These are phyloP conservation scores for Vulpes vulpes DNA, from an alignment of 2,113 vertebrate species.

Conservation along the genomic window DNA sequence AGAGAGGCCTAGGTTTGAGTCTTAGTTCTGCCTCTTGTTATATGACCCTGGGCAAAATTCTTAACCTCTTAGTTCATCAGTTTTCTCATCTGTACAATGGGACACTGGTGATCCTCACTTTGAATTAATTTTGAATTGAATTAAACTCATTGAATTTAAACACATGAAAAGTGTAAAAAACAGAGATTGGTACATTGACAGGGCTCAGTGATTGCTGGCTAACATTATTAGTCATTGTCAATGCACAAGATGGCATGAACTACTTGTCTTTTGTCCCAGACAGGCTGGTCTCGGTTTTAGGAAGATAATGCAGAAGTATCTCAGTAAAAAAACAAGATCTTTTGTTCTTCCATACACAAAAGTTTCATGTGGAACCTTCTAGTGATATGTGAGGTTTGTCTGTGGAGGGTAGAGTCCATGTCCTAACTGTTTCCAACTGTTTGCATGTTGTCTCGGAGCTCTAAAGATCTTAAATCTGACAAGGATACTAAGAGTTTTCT, in stretches of 20 bases:
- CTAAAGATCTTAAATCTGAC: background rate
- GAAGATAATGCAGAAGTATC: background rate
- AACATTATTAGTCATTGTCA: background rate
- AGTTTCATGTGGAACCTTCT: background rate
- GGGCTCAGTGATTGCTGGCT: background rate
- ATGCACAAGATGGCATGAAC: background rate
- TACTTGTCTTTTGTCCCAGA: background rate
- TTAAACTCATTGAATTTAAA: background rate
- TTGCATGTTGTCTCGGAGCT: background rate
- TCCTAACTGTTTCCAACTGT: background rate
- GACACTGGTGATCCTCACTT: background rate
- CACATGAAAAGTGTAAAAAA: background rate
- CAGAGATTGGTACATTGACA: background rate
- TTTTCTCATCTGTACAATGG: background rate
- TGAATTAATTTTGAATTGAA: conserved; percentile 17
- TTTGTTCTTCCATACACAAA: background rate
- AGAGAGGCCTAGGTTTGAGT: background rate
- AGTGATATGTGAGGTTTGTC: background rate
- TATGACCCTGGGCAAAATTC: background rate
- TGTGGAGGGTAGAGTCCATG: background rate
- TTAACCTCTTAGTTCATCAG: background rate
- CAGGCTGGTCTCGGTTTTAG: background rate
- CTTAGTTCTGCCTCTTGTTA: background rate
- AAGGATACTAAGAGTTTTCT: background rate
- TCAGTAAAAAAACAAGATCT: background rate